Conservation (phyloP, 2,888 invertebrate species). For the Sesia apiformis region DNA sequence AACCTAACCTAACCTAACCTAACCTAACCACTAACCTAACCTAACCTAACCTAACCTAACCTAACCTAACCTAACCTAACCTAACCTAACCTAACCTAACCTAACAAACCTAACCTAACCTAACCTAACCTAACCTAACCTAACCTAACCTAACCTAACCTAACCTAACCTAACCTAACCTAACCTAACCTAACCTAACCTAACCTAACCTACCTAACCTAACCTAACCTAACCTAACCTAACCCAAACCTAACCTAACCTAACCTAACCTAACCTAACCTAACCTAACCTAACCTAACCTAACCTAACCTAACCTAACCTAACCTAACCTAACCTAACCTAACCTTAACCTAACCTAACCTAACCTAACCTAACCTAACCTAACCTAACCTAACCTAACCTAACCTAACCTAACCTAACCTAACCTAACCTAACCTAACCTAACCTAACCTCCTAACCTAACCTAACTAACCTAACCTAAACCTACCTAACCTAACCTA, state of each 20-base stretch:
- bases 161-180: not conserved
- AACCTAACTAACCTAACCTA: slow-evolving; percentile 5
- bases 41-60: slow-evolving; percentile 10
- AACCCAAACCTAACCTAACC: not conserved
- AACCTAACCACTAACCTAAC: slow-evolving; percentile 10
- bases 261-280: slow-evolving; percentile 3
- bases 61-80: slow-evolving; percentile 10
- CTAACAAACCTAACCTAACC: not conserved
- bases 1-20: slow-evolving; percentile 9
- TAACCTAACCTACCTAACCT: not conserved
- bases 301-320: slow-evolving; percentile 11
- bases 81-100: slow-evolving; percentile 9
- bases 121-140: not conserved
- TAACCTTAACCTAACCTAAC: slow-evolving; percentile 12
- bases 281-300: slow-evolving; percentile 19
- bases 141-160: slow-evolving; percentile 1
- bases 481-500: slow-evolving; percentile 15
- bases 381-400: too few species aligned
- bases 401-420: slow-evolving; percentile 7
- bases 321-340: slow-evolving; percentile 6
- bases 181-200: not conserved
- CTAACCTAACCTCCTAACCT: slow-evolving; percentile 1
- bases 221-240: too few species aligned
- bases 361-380: slow-evolving; percentile 13
- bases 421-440: slow-evolving; percentile 15